Base-by-base conservation (phyloP, 30 jellyfish, hydroid and myxozoan species). In the Pelagia noctiluca region DNA sequence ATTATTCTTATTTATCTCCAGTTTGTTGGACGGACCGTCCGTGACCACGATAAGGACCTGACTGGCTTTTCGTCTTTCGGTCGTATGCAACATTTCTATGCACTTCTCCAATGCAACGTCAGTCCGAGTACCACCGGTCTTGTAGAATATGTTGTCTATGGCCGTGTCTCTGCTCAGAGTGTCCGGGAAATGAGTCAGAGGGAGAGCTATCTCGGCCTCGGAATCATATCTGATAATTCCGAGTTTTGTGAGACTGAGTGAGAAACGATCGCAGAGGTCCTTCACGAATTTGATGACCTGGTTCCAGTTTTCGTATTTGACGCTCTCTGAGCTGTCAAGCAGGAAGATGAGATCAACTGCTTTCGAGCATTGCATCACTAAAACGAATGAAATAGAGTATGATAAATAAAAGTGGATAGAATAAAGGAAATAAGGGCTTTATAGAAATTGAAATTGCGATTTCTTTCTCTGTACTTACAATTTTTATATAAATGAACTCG, bases 81-180 rank as follows among this genome's bases (percentile, higher is more conserved):
- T 90, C 13, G 89, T 42, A 29, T 86, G 97, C 32, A 92, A 60
- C 73, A 92, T 50, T 54, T 92, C 98, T 1, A 84, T 78, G 71
- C 97, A 96, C 69, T 92, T 92, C 92, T 92, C 91, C 82, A 92
- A 54, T 22, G 98, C 98, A 52, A 92, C 80, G 68, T 92, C 98
- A 1, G 98, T 92, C 2, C 98, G 88, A 2, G 98, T 92, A 30
- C 98, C 98, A 2, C 98, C 98, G 2, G 98, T 92, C 48, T 92
- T 92, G 70, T 92, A 92, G 65, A 88, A 92, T n/a, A 92, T 92
- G 76, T 92, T 77, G 50, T 92, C 98, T 2, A 92, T 87, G 16
- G 98, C 98, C 5, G 71, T 36, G 63, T 92, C 96, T 49, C 98
- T 53, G 33, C 97, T 71, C 10, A 50, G 83, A 2, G 96, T 78